A percentile compares a stretch with the other conserved stretches of the same genome.
These are phyloP conservation scores for Perca flavescens DNA, from an alignment of 2,113 vertebrate species.

Conservation along the genomic window DNA sequence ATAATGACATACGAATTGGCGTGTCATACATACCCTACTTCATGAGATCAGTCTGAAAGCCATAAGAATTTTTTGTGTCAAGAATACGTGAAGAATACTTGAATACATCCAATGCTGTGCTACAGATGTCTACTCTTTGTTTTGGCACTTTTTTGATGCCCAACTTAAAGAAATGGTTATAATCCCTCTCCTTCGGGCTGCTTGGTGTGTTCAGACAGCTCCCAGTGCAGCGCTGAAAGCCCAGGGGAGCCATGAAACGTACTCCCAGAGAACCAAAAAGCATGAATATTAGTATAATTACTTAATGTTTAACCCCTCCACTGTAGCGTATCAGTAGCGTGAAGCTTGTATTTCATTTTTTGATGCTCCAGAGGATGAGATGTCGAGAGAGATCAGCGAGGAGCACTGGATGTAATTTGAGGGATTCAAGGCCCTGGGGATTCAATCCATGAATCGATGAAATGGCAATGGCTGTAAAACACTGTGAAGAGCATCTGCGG, in stretches of 20 bases:
- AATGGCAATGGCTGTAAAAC: constrained; percentile 59
- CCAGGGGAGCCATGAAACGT: neutral
- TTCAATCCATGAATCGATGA: constrained; percentile 49
- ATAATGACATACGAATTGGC: too few relatives aligned
- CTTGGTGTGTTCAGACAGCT: constrained; percentile 1
- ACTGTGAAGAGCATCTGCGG: constrained; percentile 30
- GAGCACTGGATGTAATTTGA: constrained; percentile 56
- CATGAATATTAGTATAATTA: constrained; percentile 37
- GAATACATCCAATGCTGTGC: neutral
- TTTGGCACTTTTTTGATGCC: neutral
- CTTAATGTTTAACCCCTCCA: constrained; percentile 18
- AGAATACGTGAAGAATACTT: too few relatives aligned
- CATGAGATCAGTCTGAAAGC: too few relatives aligned
- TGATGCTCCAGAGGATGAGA: neutral
- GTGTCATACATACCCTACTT: too few relatives aligned
- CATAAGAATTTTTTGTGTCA: too few relatives aligned
- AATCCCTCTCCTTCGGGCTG: neutral
- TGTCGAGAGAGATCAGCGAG: constrained; percentile 45
- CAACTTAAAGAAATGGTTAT: neutral
- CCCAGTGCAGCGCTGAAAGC: neutral
- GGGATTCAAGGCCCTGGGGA: constrained; percentile 58
- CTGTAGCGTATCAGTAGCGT: neutral
- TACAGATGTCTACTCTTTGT: neutral
- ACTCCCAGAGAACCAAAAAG: neutral
- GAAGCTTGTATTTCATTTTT: neutral